Conservation (phyloP, 2,888 invertebrate species). For the Zygothrica quintamaculata region DNA sequence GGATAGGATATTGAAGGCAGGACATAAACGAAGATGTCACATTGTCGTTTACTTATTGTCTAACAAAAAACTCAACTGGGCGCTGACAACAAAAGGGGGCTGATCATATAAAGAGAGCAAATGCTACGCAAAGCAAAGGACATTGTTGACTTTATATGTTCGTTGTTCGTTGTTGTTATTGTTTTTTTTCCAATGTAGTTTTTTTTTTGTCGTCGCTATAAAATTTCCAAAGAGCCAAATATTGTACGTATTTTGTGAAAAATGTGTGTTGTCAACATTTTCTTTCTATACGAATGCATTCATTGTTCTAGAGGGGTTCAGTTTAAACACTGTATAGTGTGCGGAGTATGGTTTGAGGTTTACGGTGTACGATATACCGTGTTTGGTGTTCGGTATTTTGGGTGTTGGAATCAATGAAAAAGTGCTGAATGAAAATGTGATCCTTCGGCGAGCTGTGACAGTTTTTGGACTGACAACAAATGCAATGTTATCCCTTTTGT, state of each 20-base stretch:
- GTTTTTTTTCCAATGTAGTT: too few relatives aligned
- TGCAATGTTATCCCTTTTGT: slow-evolving; percentile 81
- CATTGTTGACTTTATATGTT: slow-evolving; percentile 55
- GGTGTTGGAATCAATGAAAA: slow-evolving; percentile 70
- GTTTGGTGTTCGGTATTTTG: slow-evolving; percentile 2
- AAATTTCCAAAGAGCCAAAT: slow-evolving; percentile 70
- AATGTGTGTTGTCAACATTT: slow-evolving; percentile 72
- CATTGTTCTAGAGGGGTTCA: slow-evolving; percentile 52
- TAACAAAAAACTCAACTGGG: slow-evolving; percentile 57
- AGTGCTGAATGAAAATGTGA: slow-evolving; percentile 72
- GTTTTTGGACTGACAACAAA: slow-evolving; percentile 76
- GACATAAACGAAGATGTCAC: slow-evolving; percentile 44
- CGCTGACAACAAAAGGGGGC: slow-evolving; percentile 78
- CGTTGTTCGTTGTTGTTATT: slow-evolving; percentile 6
- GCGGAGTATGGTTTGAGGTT: too few relatives aligned
- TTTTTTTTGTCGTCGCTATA: slow-evolving; percentile 53
- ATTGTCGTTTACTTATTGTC: slow-evolving; percentile 74
- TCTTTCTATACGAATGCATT: slow-evolving; percentile 72
- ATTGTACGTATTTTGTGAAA: slow-evolving; percentile 71
- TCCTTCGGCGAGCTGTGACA: slow-evolving; percentile 72
- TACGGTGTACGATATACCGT: too few relatives aligned
- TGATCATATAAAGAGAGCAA: slow-evolving; percentile 73
- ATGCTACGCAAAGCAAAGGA: slow-evolving; percentile 43
- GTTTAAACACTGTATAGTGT: too few relatives aligned
- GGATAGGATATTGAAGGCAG: slow-evolving; percentile 7